Evolutionary conservation across 2,113 vertebrate genomes (phyloP), one percentile per base, ranked within the genome.

Genomic region (Dendropsophus ebraccatus): DNA sequence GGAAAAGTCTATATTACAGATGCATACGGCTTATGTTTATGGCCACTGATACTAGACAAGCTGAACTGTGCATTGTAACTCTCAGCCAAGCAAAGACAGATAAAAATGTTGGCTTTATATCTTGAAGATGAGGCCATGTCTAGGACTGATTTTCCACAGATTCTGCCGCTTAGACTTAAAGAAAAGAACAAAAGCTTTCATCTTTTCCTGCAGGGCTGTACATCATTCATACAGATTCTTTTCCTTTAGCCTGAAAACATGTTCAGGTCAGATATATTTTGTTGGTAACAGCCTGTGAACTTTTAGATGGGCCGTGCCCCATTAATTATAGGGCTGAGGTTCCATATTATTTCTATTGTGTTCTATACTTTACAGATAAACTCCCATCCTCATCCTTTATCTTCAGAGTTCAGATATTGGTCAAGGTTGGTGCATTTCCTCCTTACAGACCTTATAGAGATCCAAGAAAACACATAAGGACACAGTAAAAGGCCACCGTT

Each of bases 31-130:
- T 92, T 91, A 91, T 91, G 92, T 83, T 93, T 93, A 88, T 87
- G 90, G 89, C 88, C 91, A 91, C 82, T 41, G 80, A 86, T 87
- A 87, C 70, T 87, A 91, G 91, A 93, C 93, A 91, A 92, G 90
- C 88, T 52, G 88, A 85, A 84, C 89, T 91, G 90, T 87, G 87
- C 84, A 90, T 86, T 90, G 91, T 93, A 90, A 93, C 90, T 91
- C 91, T 90, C 91, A 87, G 94, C 93, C 93, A 91, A 90, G 91
- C 89, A 91, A 80, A 93, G 93, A 92, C 91, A 90, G 93, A 94
- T 96, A 95, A 95, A 94, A 95, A 92, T 93, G 93, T 94, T 96
- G 95, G 94, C 94, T 94, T 90, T 88, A 90, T 84, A 93, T 93
- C 90, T 91, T 88, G 84, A 90, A 90, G 93, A 95, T 95, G 94